A percentile compares a stretch with the other conserved stretches of the same genome.
These are phyloP conservation scores for Hycleus phaleratus DNA, from an alignment of 1,140 invertebrate genomes.

Conservation along the genomic window DNA sequence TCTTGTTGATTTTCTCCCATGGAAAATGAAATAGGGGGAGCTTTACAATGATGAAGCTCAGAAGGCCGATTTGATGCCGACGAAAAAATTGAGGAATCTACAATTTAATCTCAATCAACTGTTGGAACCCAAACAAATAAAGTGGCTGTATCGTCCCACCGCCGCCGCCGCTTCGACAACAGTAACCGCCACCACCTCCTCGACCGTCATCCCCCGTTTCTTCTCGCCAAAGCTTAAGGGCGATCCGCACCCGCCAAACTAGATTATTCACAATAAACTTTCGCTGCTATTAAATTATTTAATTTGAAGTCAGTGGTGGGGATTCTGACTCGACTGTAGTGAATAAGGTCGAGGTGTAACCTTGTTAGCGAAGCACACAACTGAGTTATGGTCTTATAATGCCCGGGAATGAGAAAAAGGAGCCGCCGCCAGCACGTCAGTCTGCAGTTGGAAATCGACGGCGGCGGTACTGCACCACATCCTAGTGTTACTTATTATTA, in stretches of 20 bases:
- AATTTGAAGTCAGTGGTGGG: slow-evolving; percentile 36
- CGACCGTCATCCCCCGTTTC: background rate
- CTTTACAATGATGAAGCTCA: no score
- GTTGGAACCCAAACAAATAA: no score
- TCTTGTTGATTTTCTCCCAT: no score
- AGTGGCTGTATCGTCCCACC: no score
- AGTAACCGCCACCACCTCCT: background rate
- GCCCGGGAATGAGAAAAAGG: slow-evolving; percentile 39
- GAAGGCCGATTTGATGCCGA: no score
- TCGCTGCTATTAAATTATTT: slow-evolving; percentile 44
- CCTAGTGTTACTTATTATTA: background rate
- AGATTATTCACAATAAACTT: slow-evolving; percentile 45
- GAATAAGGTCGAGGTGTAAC: slow-evolving; percentile 38
- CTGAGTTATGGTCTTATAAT: slow-evolving; percentile 43
- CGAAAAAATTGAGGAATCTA: no score
- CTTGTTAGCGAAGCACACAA: slow-evolving; percentile 39
- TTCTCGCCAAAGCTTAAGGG: slow-evolving; percentile 1
- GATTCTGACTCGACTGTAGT: slow-evolving; percentile 25
- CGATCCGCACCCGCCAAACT: slow-evolving; percentile 31
- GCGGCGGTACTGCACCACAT: slow-evolving; percentile 18
- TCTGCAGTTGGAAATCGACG: background rate
- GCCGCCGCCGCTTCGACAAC: background rate
- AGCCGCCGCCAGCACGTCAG: slow-evolving; percentile 31
- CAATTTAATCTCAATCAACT: no score
- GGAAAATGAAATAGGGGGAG: no score